Evolutionary conservation across 1,140 invertebrate species (phyloP).

Genomic region (Heliconius hermathena): DNA sequence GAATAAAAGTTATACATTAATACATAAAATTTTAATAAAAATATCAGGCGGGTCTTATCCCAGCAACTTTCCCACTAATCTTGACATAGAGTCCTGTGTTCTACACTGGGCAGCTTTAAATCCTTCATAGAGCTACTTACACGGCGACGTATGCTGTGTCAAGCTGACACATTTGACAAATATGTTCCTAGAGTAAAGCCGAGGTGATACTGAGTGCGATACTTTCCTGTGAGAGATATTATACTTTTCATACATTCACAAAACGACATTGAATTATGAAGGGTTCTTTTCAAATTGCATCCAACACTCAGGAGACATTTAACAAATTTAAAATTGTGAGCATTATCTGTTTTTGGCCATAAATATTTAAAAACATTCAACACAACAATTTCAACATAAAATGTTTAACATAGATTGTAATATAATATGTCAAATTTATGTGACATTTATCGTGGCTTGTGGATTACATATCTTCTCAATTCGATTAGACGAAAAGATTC

Average conservation of each 20-base stretch:
- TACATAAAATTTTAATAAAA: neutral
- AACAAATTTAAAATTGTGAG: neutral
- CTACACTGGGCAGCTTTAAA: neutral
- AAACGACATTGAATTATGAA: slow-evolving; percentile 7
- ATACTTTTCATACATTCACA: neutral
- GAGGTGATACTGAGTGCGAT: neutral
- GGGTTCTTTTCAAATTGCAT: neutral
- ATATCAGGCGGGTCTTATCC: neutral
- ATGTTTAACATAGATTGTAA: too few species aligned
- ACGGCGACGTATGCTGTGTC: neutral
- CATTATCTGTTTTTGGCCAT: neutral
- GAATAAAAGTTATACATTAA: too few species aligned
- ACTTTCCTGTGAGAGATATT: neutral
- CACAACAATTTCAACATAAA: too few species aligned
- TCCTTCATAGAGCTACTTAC: slow-evolving; percentile 2
- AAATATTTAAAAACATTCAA: neutral
- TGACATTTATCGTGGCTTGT: too few species aligned
- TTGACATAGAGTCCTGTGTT: neutral
- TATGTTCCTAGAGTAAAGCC: neutral
- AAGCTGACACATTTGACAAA: neutral
- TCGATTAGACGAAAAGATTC: too few species aligned
- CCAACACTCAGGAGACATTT: neutral
- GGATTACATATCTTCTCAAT: too few species aligned
- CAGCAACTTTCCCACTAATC: neutral
- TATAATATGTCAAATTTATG: too few species aligned